A percentile compares a stretch with the other conserved stretches of the same genome.
phyloP scores from a whole-genome alignment of 2,888 invertebrate species.

The Bruchidius siliquastri region DNA sequence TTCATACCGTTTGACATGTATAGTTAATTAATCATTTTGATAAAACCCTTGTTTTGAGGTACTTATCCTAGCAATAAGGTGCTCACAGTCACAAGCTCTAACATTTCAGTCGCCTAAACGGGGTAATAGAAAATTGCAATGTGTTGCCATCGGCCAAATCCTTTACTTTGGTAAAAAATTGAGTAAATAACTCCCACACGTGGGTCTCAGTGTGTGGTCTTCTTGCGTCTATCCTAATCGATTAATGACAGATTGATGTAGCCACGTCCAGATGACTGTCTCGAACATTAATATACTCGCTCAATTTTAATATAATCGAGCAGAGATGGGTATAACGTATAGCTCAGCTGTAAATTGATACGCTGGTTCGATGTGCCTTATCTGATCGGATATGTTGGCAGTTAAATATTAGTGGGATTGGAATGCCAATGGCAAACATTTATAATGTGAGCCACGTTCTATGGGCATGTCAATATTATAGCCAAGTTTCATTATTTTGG shows the following conservation, averaged over 20 bases:
- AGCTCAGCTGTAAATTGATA: slow-evolving; percentile 9
- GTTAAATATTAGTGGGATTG: background rate
- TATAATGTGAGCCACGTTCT: background rate
- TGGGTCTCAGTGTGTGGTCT: slow-evolving; percentile 23
- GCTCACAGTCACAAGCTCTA: too few species aligned
- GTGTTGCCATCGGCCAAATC: too few species aligned
- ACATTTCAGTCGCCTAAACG: too few species aligned
- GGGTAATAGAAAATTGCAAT: too few species aligned
- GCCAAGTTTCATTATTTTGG: background rate
- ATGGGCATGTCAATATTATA: background rate
- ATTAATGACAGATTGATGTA: slow-evolving; percentile 31
- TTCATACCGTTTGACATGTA: too few species aligned
- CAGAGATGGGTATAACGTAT: slow-evolving; percentile 1
- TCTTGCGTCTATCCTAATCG: slow-evolving; percentile 21
- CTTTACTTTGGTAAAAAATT: too few species aligned
- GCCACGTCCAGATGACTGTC: slow-evolving; percentile 21
- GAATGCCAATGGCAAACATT: background rate
- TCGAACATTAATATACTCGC: slow-evolving; percentile 21
- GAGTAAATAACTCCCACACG: too few species aligned
- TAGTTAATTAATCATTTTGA: too few species aligned
- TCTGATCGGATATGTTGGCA: background rate
- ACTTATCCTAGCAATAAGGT: too few species aligned
- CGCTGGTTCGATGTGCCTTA: background rate
- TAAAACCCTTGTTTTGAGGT: too few species aligned
- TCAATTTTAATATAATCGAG: slow-evolving; percentile 13